Base-by-base conservation (phyloP, 2,888 invertebrate genomes). In the Limnephilus auricula region DNA sequence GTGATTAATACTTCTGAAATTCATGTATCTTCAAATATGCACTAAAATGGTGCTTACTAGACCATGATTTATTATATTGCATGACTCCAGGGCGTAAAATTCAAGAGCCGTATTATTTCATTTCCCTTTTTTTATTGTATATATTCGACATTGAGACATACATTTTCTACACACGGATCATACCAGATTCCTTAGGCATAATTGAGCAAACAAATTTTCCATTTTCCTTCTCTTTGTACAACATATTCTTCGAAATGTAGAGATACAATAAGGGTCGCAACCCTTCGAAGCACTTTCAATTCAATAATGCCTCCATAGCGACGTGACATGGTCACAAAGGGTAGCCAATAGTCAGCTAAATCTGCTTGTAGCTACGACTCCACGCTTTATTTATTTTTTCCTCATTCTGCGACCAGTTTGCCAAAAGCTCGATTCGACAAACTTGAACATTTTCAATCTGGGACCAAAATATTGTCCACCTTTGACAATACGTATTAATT, bases 281-380 rank as follows among this genome's bases (percentile, higher is more conserved):
- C 87, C 87, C 87, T 87, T 87, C 78, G 65, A 31, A 34, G 87
- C 87, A 87, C 87, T 87, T 87, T 87, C 87, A 87, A 87, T 87
- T 87, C 89, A 91, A 92, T 92, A 92, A 90, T 89, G 89, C 89
- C 90, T 92, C 79, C 85, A 92, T 83, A 90, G 87, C 90, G 92
- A 92, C 88, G 91, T 89, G 92, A 91, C 92, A 92, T 89, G 89
- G 90, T 90, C 86, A 92, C 90, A 91, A 92, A 92, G 89, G 79
- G 86, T 65, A 82, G 80, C 18, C 45, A 87, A 89, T 89, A 88
- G 86, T 91, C 92, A 92, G 89, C 89, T 90, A 78, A 84, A 90
- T 92, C 79, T 87, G 65, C 31, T 78, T 65, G 32, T 31, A 10
- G 65, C 78, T 87, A 18, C 31, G 18, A 18, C 31, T 50, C 50